Percentiles rank a stretch among this genome's conserved stretches.
Conservation (phyloP, 2,113 vertebrate genomes). For the Barbus barbus region DNA sequence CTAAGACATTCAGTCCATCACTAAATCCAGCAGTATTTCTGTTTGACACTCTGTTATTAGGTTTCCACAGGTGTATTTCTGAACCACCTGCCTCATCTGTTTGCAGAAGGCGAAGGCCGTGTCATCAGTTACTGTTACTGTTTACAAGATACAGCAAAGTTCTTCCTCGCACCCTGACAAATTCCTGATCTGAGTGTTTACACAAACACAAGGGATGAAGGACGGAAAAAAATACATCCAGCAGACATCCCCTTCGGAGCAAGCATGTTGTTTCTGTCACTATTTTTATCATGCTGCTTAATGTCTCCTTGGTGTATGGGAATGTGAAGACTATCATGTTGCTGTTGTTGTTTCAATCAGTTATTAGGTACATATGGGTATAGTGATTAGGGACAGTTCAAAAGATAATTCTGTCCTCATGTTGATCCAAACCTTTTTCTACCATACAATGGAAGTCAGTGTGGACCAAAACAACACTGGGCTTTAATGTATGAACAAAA, state of each 20-base stretch:
- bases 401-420: neutral
- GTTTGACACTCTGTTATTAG: neutral
- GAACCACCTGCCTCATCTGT: conserved; percentile 15
- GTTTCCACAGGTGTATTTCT: conserved; percentile 2
- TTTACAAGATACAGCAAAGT: neutral
- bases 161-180: neutral
- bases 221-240: neutral
- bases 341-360: neutral
- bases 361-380: no score
- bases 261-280: conserved; percentile 19
- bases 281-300: conserved; percentile 35
- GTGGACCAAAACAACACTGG: no score
- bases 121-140: neutral
- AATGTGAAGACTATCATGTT: neutral
- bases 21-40: neutral
- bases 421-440: neutral
- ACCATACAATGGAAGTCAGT: neutral
- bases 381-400: neutral
- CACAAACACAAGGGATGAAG: conserved; percentile 24
- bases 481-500: neutral
- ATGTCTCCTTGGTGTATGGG: conserved; percentile 42
- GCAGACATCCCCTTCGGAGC: conserved; percentile 15
- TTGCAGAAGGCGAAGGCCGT: neutral
- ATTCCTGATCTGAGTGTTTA: conserved; percentile 39
- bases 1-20: neutral